A percentile compares a stretch with the other conserved stretches of the same genome.
phyloP scores from a whole-genome alignment of 1,140 invertebrate species.

The Popillia japonica region DNA sequence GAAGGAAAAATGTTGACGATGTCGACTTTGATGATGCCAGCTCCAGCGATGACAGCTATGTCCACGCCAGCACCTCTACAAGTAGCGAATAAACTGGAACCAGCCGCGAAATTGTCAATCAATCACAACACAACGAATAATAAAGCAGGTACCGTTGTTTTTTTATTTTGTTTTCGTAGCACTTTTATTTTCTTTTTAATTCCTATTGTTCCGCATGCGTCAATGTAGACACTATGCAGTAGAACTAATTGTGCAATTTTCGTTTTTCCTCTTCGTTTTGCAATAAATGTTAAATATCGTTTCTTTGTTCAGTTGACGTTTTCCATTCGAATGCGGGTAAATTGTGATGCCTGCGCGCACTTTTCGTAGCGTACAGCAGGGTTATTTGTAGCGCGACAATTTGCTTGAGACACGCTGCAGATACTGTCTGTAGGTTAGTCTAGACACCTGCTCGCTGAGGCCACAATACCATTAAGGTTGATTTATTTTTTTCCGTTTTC shows the following conservation, averaged over 20 bases:
- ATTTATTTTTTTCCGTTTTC: no score
- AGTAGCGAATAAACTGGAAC: constrained; percentile 55
- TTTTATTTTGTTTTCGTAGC: no score
- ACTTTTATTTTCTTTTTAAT: no score
- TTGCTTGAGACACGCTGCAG: constrained; percentile 54
- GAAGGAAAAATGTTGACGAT: constrained; percentile 57
- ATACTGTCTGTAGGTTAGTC: constrained; percentile 45
- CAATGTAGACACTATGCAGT: no score
- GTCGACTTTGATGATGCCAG: constrained; percentile 60
- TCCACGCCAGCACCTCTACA: constrained; percentile 53
- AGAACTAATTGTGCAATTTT: no score
- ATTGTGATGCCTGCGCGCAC: constrained; percentile 10
- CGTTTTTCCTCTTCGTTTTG: no score
- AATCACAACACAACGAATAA: constrained; percentile 50
- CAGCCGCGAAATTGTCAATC: constrained; percentile 50
- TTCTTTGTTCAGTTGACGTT: constrained; percentile 20
- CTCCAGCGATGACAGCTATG: constrained; percentile 55
- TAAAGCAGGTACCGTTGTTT: constrained; percentile 54
- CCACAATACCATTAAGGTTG: neutral
- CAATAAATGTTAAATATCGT: neutral
- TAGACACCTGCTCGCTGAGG: constrained; percentile 36
- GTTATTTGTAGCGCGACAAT: constrained; percentile 52
- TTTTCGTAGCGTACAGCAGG: neutral
- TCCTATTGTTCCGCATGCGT: no score
- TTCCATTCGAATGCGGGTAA: neutral